Percentiles rank a stretch among this genome's conserved stretches.
These are phyloP conservation scores for Perizoma flavofasciatum DNA, from an alignment of 2,888 invertebrate genomes.

Conservation along the genomic window DNA sequence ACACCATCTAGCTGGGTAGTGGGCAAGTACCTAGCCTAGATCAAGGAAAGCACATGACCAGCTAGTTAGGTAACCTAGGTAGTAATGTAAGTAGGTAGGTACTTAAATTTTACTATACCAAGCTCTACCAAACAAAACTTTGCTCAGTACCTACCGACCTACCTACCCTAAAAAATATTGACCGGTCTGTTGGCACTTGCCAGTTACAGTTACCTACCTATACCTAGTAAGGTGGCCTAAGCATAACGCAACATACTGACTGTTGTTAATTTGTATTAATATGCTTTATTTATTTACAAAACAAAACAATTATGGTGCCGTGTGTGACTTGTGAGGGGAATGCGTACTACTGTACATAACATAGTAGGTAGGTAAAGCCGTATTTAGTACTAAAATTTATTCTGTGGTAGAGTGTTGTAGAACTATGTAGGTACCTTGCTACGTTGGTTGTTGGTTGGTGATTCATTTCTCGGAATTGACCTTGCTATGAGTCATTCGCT, in stretches of 20 bases:
- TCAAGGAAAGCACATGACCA: too few species aligned
- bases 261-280: too few species aligned
- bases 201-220: not conserved
- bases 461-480: slow-evolving; percentile 85
- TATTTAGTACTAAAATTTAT: slow-evolving; percentile 57
- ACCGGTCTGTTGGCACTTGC: not conserved
- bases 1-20: too few species aligned
- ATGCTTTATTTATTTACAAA: not conserved
- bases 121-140: not conserved
- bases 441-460: slow-evolving; percentile 60
- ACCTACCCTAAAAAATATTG: slow-evolving; percentile 30
- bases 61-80: too few species aligned
- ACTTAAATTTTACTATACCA: too few species aligned
- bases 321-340: not conserved
- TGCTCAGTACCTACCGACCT: slow-evolving; percentile 18
- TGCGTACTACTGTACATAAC: not conserved
- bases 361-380: slow-evolving; percentile 60
- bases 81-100: too few species aligned
- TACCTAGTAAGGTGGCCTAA: not conserved
- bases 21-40: too few species aligned
- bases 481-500: slow-evolving; percentile 85
- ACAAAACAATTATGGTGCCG: not conserved
- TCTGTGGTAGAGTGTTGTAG: slow-evolving; percentile 68
- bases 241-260: too few species aligned
- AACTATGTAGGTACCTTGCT: slow-evolving; percentile 45